These are phyloP conservation scores for Chironomus tentans DNA, from an alignment of 2,888 invertebrate species.

Conservation along the genomic window DNA sequence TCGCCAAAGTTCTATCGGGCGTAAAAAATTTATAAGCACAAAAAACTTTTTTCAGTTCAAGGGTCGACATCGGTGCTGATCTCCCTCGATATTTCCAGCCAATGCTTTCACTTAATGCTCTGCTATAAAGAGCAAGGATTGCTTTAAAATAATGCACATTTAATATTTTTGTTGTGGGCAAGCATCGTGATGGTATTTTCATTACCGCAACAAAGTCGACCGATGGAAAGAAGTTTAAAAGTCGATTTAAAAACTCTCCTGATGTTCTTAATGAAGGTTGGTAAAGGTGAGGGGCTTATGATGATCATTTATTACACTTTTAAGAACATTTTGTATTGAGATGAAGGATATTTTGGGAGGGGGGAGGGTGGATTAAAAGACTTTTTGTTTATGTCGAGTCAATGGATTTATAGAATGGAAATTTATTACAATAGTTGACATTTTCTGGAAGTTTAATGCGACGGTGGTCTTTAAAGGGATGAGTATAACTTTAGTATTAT, in stretches of 20 bases:
- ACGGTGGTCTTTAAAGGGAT: too few relatives aligned
- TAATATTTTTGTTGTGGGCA: too few relatives aligned
- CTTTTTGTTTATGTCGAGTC: too few relatives aligned
- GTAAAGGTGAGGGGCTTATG: background rate
- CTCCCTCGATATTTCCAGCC: background rate
- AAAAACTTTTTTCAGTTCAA: background rate
- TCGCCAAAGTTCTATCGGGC: background rate
- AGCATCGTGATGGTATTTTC: background rate
- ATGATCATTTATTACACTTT: background rate
- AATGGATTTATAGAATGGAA: too few relatives aligned
- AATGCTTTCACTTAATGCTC: background rate
- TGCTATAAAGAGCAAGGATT: background rate
- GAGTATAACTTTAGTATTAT: too few relatives aligned
- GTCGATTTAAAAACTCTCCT: background rate
- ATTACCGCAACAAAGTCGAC: background rate
- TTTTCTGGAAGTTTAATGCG: too few relatives aligned
- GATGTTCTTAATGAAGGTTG: background rate
- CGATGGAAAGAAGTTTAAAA: background rate
- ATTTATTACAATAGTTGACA: too few relatives aligned
- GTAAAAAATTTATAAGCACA: background rate
- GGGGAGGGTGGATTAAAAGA: too few relatives aligned
- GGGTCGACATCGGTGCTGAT: conserved; percentile 10
- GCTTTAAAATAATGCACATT: too few relatives aligned
- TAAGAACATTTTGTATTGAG: background rate
- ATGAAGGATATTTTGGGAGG: too few relatives aligned